phyloP scores from a whole-genome alignment of 2,888 invertebrate genomes.

The Leptogaster cylindrica region DNA sequence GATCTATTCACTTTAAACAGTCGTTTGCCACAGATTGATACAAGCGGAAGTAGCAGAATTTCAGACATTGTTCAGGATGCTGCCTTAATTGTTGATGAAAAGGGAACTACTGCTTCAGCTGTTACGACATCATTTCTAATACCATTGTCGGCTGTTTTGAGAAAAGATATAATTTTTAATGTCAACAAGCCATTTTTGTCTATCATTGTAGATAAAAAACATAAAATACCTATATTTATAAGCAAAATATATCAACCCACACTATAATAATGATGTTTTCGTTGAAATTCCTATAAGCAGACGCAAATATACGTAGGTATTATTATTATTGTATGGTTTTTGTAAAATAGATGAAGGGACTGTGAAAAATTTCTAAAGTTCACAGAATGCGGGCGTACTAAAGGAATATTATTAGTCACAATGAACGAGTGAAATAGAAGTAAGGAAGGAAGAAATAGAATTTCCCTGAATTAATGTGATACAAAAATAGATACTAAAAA shows the following conservation, averaged over 20 bases:
- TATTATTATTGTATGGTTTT: too few relatives aligned
- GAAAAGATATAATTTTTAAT: constrained; percentile 56
- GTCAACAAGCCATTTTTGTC: constrained; percentile 65
- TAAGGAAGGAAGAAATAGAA: too few relatives aligned
- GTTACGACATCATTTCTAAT: constrained; percentile 63
- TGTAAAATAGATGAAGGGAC: too few relatives aligned
- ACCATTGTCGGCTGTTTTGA: constrained; percentile 62
- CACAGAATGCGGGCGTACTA: too few relatives aligned
- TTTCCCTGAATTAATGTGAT: too few relatives aligned
- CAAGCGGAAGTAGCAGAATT: constrained; percentile 53
- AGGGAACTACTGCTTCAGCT: constrained; percentile 64
- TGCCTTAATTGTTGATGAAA: constrained; percentile 64
- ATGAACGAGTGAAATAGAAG: too few relatives aligned
- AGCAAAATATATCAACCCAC: constrained; percentile 64
- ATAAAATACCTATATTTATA: constrained; percentile 64
- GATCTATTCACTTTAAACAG: constrained; percentile 61
- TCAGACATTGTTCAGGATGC: constrained; percentile 64
- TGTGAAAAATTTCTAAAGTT: too few relatives aligned
- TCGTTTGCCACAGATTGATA: constrained; percentile 56
- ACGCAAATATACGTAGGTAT: too few relatives aligned
- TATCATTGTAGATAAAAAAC: constrained; percentile 63
- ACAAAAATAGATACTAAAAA: too few relatives aligned
- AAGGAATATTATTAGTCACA: too few relatives aligned
- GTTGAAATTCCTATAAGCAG: too few relatives aligned
- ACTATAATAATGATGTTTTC: neutral